A percentile compares a stretch with the other conserved stretches of the same genome.
phyloP scores from a whole-genome alignment of 2,888 invertebrate genomes.

The Polymixis flavicincta region DNA sequence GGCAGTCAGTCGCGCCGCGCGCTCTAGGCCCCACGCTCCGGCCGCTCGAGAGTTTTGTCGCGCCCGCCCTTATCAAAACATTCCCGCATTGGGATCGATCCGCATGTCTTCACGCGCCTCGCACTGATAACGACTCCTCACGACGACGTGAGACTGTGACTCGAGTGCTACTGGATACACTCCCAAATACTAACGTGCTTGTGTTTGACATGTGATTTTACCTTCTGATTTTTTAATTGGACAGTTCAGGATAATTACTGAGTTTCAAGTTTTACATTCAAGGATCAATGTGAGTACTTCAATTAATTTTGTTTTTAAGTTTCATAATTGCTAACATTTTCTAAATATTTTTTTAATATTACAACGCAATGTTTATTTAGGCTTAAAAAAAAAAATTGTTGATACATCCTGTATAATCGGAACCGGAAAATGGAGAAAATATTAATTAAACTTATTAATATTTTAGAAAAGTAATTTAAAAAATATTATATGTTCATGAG shows the following conservation, averaged over 20 bases:
- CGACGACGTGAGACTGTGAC: slow-evolving; percentile 82
- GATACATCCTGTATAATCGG: background rate
- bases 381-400: background rate
- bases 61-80: slow-evolving; percentile 83
- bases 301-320: slow-evolving; percentile 39
- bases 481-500: background rate
- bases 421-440: background rate
- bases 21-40: slow-evolving; percentile 77
- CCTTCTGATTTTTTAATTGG: slow-evolving; percentile 59
- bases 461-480: background rate
- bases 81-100: slow-evolving; percentile 87
- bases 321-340: slow-evolving; percentile 32
- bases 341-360: background rate
- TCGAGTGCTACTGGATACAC: slow-evolving; percentile 75
- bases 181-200: slow-evolving; percentile 71
- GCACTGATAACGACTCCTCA: slow-evolving; percentile 78
- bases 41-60: slow-evolving; percentile 41
- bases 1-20: slow-evolving; percentile 84
- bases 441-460: background rate
- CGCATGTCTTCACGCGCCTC: slow-evolving; percentile 80
- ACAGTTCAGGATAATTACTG: slow-evolving; percentile 64
- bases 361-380: background rate
- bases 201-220: slow-evolving; percentile 78
- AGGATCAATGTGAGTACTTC: slow-evolving; percentile 65
- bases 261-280: slow-evolving; percentile 58